Conservation (phyloP, 2,888 invertebrate genomes). For the Dicranocentrus wangi region DNA sequence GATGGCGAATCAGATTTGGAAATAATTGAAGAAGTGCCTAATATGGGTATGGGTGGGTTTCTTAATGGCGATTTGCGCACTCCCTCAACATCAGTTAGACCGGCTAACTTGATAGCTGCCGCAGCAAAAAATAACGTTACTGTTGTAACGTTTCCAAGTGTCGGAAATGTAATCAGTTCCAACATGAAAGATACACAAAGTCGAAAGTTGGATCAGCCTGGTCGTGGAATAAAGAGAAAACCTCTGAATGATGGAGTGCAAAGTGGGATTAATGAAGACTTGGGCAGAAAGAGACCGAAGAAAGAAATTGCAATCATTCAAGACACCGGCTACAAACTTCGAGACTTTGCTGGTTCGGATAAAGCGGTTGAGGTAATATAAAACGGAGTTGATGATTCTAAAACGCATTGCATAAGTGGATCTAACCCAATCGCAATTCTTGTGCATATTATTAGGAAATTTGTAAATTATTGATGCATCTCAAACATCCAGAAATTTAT, state of each 20-base stretch:
- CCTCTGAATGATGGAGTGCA: background rate
- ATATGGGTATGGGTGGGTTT: background rate
- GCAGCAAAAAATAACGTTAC: too few species aligned
- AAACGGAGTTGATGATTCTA: background rate
- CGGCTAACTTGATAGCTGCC: too few species aligned
- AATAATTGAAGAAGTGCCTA: slow-evolving; percentile 65
- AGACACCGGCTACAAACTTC: slow-evolving; percentile 77
- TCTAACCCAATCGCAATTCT: too few species aligned
- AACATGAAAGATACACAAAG: too few species aligned
- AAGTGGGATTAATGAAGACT: slow-evolving; percentile 36
- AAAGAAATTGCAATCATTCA: slow-evolving; percentile 62
- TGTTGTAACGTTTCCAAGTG: too few species aligned
- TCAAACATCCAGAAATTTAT: slow-evolving; percentile 93
- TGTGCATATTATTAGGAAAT: slow-evolving; percentile 66
- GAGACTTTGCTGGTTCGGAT: slow-evolving; percentile 88
- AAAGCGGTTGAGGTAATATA: slow-evolving; percentile 79
- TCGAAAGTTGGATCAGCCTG: too few species aligned
- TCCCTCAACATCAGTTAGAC: background rate
- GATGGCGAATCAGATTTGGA: slow-evolving; percentile 58
- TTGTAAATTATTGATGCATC: slow-evolving; percentile 82
- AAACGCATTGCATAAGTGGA: background rate
- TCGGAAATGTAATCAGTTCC: too few species aligned
- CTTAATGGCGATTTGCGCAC: background rate
- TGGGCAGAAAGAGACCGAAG: slow-evolving; percentile 55
- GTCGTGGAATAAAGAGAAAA: slow-evolving; percentile 46